Conservation (phyloP, 2,113 vertebrate species). For the Lophochroa leadbeateri region DNA sequence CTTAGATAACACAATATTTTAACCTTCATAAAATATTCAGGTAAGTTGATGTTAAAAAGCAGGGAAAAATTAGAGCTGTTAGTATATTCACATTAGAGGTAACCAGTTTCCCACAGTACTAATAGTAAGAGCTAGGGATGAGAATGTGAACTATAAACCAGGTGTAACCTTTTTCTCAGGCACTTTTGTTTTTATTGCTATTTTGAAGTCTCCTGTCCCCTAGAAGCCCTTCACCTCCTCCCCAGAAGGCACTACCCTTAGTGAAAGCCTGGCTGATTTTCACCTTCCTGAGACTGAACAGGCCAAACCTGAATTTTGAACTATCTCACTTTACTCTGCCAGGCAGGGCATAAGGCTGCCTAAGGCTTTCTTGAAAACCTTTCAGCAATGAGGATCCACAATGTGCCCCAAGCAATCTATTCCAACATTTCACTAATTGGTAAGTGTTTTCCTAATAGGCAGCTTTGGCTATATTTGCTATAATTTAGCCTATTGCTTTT, state of each 20-base stretch:
- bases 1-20: background rate
- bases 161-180: background rate
- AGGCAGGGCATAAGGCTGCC: accelerated
- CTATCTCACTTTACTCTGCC: background rate
- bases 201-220: background rate
- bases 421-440: background rate
- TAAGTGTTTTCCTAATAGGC: background rate
- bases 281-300: background rate
- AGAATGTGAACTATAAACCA: background rate
- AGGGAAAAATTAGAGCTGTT: background rate
- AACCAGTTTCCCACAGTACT: background rate
- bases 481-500: background rate
- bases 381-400: background rate
- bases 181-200: background rate
- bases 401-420: background rate
- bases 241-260: background rate
- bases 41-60: background rate
- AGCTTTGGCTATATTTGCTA: background rate
- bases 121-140: background rate
- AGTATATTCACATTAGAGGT: background rate
- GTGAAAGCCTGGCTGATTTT: background rate
- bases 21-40: background rate
- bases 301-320: background rate
- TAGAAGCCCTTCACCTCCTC: background rate
- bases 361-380: background rate